Conservation (phyloP, 2,888 invertebrate species). For the Dendrolimus houi region DNA sequence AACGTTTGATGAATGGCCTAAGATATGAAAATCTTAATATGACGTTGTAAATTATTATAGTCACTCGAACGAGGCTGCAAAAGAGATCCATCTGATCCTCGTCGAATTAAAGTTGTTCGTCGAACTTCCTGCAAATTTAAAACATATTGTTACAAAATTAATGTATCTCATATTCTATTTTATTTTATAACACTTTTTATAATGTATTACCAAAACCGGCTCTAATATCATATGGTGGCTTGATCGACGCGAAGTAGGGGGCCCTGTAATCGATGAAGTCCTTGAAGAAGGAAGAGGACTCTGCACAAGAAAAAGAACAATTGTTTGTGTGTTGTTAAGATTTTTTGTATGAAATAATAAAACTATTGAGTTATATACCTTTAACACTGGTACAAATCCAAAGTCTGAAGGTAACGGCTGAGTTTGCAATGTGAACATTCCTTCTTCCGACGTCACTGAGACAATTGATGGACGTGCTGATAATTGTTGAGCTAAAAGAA, state of each 20-base stretch:
- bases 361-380: conserved; percentile 25
- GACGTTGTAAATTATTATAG: conserved; percentile 34
- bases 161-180: too few species aligned
- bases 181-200: too few species aligned
- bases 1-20: conserved; percentile 4
- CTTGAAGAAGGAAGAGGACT: conserved; percentile 55
- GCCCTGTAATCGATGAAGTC: conserved; percentile 59
- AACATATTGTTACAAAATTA: conserved; percentile 2
- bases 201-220: conserved; percentile 37
- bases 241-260: conserved; percentile 60
- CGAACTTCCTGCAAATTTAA: conserved; percentile 47
- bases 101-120: conserved; percentile 53
- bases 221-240: conserved; percentile 61
- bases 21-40: conserved; percentile 63
- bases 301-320: conserved; percentile 19
- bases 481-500: conserved; percentile 63
- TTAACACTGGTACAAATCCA: conserved; percentile 60
- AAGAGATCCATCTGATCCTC: conserved; percentile 63
- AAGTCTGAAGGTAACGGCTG: conserved; percentile 65
- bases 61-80: conserved; percentile 38
- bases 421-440: conserved; percentile 50
- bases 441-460: conserved; percentile 66
- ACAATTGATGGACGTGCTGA: conserved; percentile 70
- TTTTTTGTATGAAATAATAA: background rate
- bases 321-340: background rate